A percentile compares a stretch with the other conserved stretches of the same genome.
Conservation (phyloP, 2,797 vertebrate species). For the Muscicapa comitata region DNA sequence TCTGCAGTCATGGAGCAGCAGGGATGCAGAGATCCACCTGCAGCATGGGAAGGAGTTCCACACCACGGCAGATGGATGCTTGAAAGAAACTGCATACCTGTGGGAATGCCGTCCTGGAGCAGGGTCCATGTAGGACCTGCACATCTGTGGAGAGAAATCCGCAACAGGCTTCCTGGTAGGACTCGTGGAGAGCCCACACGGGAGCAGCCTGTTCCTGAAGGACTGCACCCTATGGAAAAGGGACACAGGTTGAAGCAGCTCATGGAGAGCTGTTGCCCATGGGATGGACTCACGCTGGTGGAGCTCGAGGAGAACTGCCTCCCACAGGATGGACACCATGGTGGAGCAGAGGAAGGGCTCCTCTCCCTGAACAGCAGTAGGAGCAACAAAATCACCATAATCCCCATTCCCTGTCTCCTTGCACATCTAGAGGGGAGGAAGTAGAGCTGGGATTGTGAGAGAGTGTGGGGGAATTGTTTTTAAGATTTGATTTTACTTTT, state of each 20-base stretch:
- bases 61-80: rapidly evolving
- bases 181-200: background rate
- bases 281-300: rapidly evolving
- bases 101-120: rapidly evolving
- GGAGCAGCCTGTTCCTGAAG: background rate
- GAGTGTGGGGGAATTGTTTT: background rate
- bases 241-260: background rate
- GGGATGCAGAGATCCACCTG: too few relatives aligned
- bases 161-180: background rate
- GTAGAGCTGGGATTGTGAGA: background rate
- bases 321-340: rapidly evolving
- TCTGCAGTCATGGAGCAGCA: background rate
- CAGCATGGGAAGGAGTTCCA: background rate
- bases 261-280: rapidly evolving
- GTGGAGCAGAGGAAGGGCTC: background rate
- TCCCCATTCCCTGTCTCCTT: too few relatives aligned
- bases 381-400: background rate
- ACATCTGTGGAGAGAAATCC: background rate
- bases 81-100: rapidly evolving
- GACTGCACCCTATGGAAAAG: background rate
- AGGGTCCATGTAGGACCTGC: background rate
- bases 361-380: rapidly evolving
- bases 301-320: background rate
- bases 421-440: background rate
- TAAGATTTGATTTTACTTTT: background rate